phyloP scores from a whole-genome alignment of 2,797 vertebrate species.

The Adelosebastes latens region DNA sequence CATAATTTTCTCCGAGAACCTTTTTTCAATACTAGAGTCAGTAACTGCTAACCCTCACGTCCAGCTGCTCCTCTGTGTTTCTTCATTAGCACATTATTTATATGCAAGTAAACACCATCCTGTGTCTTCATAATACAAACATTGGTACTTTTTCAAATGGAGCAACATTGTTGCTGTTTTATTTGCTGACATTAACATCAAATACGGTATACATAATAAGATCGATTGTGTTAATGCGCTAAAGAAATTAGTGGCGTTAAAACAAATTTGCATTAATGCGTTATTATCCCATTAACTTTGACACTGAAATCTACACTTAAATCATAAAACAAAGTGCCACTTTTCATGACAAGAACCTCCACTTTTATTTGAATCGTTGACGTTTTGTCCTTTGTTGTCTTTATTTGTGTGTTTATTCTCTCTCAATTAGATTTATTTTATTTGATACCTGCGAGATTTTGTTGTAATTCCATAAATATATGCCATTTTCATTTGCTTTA shows the following conservation, averaged over 20 bases:
- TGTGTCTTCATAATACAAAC: conserved; percentile 27
- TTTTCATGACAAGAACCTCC: neutral
- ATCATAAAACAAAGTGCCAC: neutral
- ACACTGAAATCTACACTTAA: neutral
- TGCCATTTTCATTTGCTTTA: neutral
- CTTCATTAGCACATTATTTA: conserved; percentile 49
- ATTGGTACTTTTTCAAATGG: neutral
- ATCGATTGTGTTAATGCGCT: too few relatives aligned
- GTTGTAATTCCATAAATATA: neutral
- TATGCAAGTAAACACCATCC: conserved; percentile 40
- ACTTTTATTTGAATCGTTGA: neutral
- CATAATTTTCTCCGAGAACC: conserved; percentile 29
- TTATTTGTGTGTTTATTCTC: neutral
- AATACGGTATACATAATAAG: neutral
- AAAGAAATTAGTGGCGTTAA: too few relatives aligned
- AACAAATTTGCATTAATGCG: too few relatives aligned
- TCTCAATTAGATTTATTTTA: neutral
- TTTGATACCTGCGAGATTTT: neutral
- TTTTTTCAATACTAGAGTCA: conserved; percentile 18
- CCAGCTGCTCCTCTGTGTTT: conserved; percentile 35
- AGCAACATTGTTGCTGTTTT: neutral
- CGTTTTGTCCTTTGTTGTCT: neutral
- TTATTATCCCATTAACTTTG: too few relatives aligned
- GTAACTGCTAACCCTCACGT: conserved; percentile 15
- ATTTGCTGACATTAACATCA: neutral